Evolutionary conservation across 2,113 vertebrate species (phyloP), one percentile per base, ranked within the genome.

Genomic region (Peromyscus maniculatus): DNA sequence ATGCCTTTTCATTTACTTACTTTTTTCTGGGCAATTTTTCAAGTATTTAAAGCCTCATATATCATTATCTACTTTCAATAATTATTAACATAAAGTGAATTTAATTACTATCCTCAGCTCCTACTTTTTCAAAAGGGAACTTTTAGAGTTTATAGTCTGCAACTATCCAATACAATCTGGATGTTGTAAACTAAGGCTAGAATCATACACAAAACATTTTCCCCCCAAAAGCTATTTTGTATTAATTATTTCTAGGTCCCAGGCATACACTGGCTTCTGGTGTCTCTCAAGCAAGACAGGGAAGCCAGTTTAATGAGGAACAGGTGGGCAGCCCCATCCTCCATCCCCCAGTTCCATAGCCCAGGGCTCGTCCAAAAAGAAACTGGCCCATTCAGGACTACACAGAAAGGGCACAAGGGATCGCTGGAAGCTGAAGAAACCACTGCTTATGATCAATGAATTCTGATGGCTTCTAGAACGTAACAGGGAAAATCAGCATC

Each of bases 291-390:
- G 64, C 46, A 90, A 43, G 43, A 69, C 55, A 93, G 31, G 57
- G 57, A 75, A 0, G 33, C 52, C 52, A 92, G 31, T 64, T 16
- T 74, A 95, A 94, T 75, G 84, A 92, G 89, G 82, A 93, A 66
- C 79, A 89, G 31, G 46, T 46, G 66, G 80, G 78, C 69, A 84
- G 83, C 59, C 83, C 82, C 86, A 87, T 67, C 75, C 93, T 97
- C 87, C 87, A 79, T 24, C 78, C 71, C 62, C 83, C 64, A 69
- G 55, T 57, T 93, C 62, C 93, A 93, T 67, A 94, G 55, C 79
- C 92, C 79, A 93, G 82, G 91, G 86, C 83, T 92, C 72, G 77
- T 96, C 95, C 94, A 94, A 80, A 95, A 97, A 95, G 92, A 95
- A 96, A 97, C 71, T 49, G 77, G 86, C 94, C 64, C 80, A 93